These are phyloP conservation scores for Smutsia temminckii DNA, from an alignment of 2,797 vertebrate genomes.

Conservation along the genomic window DNA sequence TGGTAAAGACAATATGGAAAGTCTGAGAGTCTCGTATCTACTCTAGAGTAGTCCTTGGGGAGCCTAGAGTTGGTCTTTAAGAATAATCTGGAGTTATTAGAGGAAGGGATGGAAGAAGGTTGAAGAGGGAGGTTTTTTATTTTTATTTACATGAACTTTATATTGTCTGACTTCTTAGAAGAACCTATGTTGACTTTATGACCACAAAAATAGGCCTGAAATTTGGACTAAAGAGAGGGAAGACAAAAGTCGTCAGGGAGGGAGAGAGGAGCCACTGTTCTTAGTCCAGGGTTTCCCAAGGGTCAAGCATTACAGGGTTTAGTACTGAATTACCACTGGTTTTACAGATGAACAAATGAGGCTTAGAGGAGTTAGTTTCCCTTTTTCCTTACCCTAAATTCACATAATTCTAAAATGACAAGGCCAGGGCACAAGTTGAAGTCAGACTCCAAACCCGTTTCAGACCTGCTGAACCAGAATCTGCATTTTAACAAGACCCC, in stretches of 20 bases:
- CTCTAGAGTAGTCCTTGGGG: neutral
- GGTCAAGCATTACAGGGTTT: neutral
- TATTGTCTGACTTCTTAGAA: neutral
- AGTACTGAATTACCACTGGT: neutral
- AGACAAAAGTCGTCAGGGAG: neutral
- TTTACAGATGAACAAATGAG: neutral
- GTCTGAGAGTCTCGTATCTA: neutral
- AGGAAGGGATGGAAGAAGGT: neutral
- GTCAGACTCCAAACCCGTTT: neutral
- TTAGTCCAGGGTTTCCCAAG: neutral
- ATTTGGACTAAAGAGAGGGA: neutral
- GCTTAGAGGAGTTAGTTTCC: neutral
- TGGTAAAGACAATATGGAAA: neutral
- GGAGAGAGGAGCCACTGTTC: neutral
- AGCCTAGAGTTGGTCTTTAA: neutral
- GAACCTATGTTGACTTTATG: neutral
- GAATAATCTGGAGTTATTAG: neutral
- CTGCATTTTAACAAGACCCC: neutral
- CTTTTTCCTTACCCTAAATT: neutral
- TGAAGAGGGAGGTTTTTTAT: neutral
- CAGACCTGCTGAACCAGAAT: neutral
- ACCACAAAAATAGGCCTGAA: constrained; percentile 3
- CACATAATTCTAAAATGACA: neutral
- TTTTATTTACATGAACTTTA: neutral
- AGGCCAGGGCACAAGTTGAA: neutral